phyloP scores from a whole-genome alignment of 2,888 invertebrate species.

The Conchocele bisecta region DNA sequence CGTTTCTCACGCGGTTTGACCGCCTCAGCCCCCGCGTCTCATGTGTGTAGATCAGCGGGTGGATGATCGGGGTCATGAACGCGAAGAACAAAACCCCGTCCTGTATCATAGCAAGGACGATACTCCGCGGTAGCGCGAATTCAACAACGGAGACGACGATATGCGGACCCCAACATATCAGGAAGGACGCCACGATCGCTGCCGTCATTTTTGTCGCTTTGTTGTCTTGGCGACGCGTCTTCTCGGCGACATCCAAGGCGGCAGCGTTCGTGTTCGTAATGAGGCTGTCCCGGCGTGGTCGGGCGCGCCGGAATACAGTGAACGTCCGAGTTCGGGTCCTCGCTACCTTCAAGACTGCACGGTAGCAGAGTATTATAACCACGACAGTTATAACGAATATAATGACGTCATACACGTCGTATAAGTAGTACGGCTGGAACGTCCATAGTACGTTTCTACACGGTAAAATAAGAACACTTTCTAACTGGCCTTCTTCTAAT shows the following conservation, averaged over 20 bases:
- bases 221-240: constrained; percentile 28
- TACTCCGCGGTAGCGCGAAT: constrained; percentile 22
- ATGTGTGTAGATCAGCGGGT: constrained; percentile 48
- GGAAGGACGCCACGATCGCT: constrained; percentile 43
- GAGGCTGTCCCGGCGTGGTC: constrained; percentile 3
- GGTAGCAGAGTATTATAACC: constrained; percentile 32
- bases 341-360: constrained; percentile 41
- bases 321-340: too few species aligned
- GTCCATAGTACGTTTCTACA: constrained; percentile 47
- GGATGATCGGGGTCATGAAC: constrained; percentile 43
- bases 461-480: constrained; percentile 19
- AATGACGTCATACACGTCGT: constrained; percentile 41
- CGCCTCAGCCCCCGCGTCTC: too few species aligned
- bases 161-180: constrained; percentile 56
- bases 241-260: background rate
- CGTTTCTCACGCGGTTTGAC: too few species aligned
- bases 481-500: background rate
- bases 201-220: constrained; percentile 50
- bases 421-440: constrained; percentile 41
- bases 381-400: constrained; percentile 28
- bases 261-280: background rate
- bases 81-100: constrained; percentile 40
- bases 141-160: constrained; percentile 43
- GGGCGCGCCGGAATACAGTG: constrained; percentile 30
- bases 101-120: constrained; percentile 40